phyloP scores from a whole-genome alignment of 2,888 invertebrate genomes.

The Mythimna pallens region DNA sequence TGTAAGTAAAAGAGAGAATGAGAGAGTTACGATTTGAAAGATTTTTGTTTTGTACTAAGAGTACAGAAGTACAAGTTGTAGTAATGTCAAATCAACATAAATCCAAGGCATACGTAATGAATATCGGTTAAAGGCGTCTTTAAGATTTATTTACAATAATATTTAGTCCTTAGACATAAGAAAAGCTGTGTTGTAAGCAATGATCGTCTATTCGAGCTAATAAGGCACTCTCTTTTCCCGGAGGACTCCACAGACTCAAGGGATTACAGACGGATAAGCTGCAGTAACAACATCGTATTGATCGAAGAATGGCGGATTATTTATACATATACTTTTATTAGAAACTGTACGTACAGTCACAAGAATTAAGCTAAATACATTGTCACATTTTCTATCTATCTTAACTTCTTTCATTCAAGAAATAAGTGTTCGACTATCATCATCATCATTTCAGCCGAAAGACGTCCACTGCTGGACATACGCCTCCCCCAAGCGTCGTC shows the following conservation, averaged over 20 bases:
- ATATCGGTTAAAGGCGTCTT: background rate
- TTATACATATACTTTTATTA: background rate
- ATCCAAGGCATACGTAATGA: background rate
- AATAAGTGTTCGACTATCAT: no score
- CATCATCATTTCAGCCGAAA: no score
- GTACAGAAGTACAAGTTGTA: background rate
- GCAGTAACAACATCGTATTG: constrained; percentile 38
- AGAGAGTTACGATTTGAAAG: no score
- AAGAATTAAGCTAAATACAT: no score
- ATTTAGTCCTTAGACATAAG: background rate
- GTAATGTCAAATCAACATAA: background rate
- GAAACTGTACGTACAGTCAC: background rate
- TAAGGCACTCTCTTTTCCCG: constrained; percentile 20
- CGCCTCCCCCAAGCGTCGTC: no score
- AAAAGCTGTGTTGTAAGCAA: constrained; percentile 2
- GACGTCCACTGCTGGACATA: no score
- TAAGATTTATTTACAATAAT: background rate
- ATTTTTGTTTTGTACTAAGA: background rate
- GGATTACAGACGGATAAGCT: constrained; percentile 27
- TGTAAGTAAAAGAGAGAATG: no score
- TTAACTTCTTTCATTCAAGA: no score
- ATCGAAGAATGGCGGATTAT: constrained; percentile 17
- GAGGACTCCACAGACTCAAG: background rate
- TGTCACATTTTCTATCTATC: no score
- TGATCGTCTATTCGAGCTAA: constrained; percentile 24